Base-by-base conservation (phyloP, 1,140 invertebrate species). In the roundworm (Caenorhabditis elegans) region DNA sequence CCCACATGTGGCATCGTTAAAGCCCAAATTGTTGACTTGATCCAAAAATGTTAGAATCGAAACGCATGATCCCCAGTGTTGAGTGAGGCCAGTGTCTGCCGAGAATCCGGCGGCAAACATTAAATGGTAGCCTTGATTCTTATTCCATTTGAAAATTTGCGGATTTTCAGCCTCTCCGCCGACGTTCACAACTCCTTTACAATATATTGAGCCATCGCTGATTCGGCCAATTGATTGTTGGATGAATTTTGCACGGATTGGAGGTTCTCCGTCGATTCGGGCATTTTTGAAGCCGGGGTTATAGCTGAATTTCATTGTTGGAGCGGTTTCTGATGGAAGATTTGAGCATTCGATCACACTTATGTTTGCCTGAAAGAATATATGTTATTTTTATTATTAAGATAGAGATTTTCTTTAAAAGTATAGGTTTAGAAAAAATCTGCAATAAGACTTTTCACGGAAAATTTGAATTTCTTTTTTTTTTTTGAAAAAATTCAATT, bases 11-110 rank as follows among this genome's bases (percentile, higher is more conserved):
- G 55, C 28, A n/a, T 19, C 55, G 17, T 76, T 47, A 13, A 76
- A 76, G 6, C 75, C 75, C 19, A 76, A 10, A 76, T 76, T 76
- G 28, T 76, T 22, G 3, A 76, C 39, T 76, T 76, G 75, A 47
- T 76, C 75, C 11, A 76, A 17, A 17, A 26, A 76, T 46, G 75
- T 76, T 11, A 28, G 6, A n/a, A 34, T 34, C 15, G 55, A 65
- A 11, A 34, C 31, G 8, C 55, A 65, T 3, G 28, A 34, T 34
- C 55, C 55, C 28, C 28, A 34, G 17, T 65, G 55, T 15, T 13
- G 55, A 5, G 55, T 65, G 6, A 65, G 55, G 3, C 28, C 55
- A 3, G 4, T 65, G 11, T 11, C 8, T 4, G 8, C 24, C 1
- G 55, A 17, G 17, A 34, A 31, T 36, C 55, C 55, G 6, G 28